Evolutionary conservation across 1,140 invertebrate genomes (phyloP).

Genomic region (Drosophila nikananu): DNA sequence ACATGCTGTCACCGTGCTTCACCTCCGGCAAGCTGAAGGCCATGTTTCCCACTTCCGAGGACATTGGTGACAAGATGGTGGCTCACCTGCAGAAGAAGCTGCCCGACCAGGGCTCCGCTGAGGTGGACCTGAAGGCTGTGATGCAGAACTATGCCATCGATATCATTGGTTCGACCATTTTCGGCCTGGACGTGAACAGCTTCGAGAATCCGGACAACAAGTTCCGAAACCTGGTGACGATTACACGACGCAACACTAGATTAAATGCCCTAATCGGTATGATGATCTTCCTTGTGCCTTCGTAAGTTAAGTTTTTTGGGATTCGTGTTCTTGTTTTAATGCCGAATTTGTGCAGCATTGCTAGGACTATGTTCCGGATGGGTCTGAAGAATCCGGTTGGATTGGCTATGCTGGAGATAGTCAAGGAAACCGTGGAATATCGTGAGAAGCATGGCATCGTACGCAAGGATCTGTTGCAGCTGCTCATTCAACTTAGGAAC

Average conservation of each 20-base stretch:
- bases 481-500: slow-evolving; percentile 86
- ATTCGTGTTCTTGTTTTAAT: not conserved
- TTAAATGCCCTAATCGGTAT: slow-evolving; percentile 47
- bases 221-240: slow-evolving; percentile 48
- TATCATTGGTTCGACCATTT: slow-evolving; percentile 74
- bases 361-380: slow-evolving; percentile 1
- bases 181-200: slow-evolving; percentile 74
- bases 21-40: slow-evolving; percentile 87
- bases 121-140: slow-evolving; percentile 63
- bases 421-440: slow-evolving; percentile 86
- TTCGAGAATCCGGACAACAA: slow-evolving; percentile 72
- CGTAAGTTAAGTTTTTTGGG: slow-evolving; percentile 45
- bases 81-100: slow-evolving; percentile 54
- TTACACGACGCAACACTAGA: slow-evolving; percentile 18
- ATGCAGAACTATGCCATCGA: slow-evolving; percentile 74
- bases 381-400: slow-evolving; percentile 46
- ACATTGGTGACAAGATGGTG: slow-evolving; percentile 84
- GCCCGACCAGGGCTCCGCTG: slow-evolving; percentile 40
- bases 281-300: slow-evolving; percentile 65
- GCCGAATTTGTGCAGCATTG: not conserved
- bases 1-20: slow-evolving; percentile 87
- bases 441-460: slow-evolving; percentile 86
- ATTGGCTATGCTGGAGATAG: slow-evolving; percentile 72
- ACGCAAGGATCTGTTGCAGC: slow-evolving; percentile 87
- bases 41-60: slow-evolving; percentile 86